A percentile compares a stretch with the other conserved stretches of the same genome.
phyloP scores from a whole-genome alignment of 1,140 invertebrate species.

The Solenopsis invicta region DNA sequence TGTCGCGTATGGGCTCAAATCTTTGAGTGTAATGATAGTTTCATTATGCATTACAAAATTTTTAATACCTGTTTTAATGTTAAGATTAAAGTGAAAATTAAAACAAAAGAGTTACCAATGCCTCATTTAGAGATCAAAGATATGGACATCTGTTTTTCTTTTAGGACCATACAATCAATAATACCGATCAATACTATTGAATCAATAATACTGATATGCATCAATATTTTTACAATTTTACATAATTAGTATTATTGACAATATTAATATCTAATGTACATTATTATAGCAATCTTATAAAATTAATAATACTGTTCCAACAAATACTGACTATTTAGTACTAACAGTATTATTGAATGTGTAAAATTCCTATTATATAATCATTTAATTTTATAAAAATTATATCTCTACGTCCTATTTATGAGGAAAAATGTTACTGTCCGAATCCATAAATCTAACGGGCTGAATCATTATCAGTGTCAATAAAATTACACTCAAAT shows the following conservation, averaged over 20 bases:
- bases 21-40: conserved; percentile 94
- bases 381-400: conserved; percentile 45
- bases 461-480: conserved; percentile 92
- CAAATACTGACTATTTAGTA: no score
- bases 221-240: no score
- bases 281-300: no score
- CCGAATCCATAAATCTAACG: conserved; percentile 90
- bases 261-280: no score
- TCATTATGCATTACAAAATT: conserved; percentile 94
- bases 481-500: conserved; percentile 91
- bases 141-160: conserved; percentile 77
- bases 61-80: conserved; percentile 92
- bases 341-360: no score
- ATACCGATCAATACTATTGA: no score
- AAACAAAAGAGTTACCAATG: conserved; percentile 89
- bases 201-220: no score
- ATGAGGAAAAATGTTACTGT: conserved; percentile 94
- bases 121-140: conserved; percentile 91
- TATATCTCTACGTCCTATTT: conserved; percentile 89
- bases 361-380: no score
- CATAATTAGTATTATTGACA: no score
- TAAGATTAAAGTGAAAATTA: conserved; percentile 91
- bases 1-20: conserved; percentile 92
- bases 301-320: no score
- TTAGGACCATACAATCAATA: not conserved